Evolutionary conservation across 2,113 vertebrate species (phyloP), one percentile per base, ranked within the genome.

Genomic region (Dinomys branickii): DNA sequence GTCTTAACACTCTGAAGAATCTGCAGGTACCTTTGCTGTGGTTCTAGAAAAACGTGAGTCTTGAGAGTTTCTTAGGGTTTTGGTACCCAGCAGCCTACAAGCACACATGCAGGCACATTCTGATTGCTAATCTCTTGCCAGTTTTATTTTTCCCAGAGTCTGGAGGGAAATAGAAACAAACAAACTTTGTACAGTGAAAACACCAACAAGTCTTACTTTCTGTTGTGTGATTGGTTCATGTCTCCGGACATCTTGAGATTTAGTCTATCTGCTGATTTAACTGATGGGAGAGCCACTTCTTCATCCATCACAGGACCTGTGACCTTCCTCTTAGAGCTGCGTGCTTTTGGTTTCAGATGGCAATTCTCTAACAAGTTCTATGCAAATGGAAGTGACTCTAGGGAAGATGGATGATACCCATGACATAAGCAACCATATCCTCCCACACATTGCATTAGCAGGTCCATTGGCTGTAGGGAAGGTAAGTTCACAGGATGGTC

Each of bases 1-100:
- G 77, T 93, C 85, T 96, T 96, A 90, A 38, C 30, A 96, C 47
- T 69, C 12, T 22, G 47, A 92, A 63, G 83, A 90, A 44, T 19
- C 33, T 38, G 14, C 44, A 28, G 10, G 7, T 44, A 24, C 12
- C 16, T 85, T 59, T 84, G 47, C 16, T 59, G 3, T 20, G 16
- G 17, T 16, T 3, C 26, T 78, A 35, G 14, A 75, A 71, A 80
- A 4, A 19, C 7, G 5, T n/a, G 77, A 41, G 11, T 65, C 69
- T 82, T 83, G n/a, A 91, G 50, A 19, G 19, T 78, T 93, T 63
- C 52, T 58, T 24, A 73, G 47, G 24, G 6, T 87, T 95, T 87
- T 77, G 13, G 12, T 50, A 56, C 20, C 38, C 4, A 44, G 12
- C 61, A 28, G 22, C 71, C 73, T 65, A 30, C 1, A 61, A 81